A percentile compares a stretch with the other conserved stretches of the same genome.
Evolutionary conservation across 92 coral and sea anemone genomes (phyloP).

Genomic region (Blastomussa wellsi): DNA sequence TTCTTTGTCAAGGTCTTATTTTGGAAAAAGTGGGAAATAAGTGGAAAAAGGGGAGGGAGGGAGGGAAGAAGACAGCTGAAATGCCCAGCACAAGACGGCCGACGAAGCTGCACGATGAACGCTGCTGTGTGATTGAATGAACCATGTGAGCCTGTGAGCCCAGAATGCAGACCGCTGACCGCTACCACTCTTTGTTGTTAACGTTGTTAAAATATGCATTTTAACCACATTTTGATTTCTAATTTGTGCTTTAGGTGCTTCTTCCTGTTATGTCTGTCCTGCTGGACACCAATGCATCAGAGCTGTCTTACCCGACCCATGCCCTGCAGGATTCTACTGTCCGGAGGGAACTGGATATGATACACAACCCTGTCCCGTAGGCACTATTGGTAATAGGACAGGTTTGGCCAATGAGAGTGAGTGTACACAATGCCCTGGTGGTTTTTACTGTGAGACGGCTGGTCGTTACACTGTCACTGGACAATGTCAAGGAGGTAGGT

Average conservation of each 20-base stretch:
- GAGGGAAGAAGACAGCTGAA: too few species aligned
- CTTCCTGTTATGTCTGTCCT: slow-evolving; percentile 86
- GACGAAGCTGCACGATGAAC: too few species aligned
- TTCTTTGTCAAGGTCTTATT: background rate
- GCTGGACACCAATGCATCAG: slow-evolving; percentile 90
- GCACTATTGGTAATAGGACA: slow-evolving; percentile 84
- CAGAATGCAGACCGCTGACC: too few species aligned
- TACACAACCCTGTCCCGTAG: slow-evolving; percentile 90
- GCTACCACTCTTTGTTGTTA: too few species aligned
- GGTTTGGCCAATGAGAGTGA: slow-evolving; percentile 70
- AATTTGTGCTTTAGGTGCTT: slow-evolving; percentile 60
- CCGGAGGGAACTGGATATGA: slow-evolving; percentile 88
- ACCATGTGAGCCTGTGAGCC: too few species aligned
- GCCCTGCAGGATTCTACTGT: slow-evolving; percentile 98
- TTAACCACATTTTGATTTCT: too few species aligned
- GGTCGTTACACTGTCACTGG: slow-evolving; percentile 86
- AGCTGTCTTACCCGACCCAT: slow-evolving; percentile 84
- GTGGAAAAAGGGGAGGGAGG: too few species aligned
- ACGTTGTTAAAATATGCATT: too few species aligned
- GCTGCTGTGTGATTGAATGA: too few species aligned
- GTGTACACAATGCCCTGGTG: slow-evolving; percentile 90
- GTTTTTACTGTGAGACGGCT: slow-evolving; percentile 80
- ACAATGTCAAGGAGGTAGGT: slow-evolving; percentile 81
- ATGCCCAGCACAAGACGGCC: too few species aligned
- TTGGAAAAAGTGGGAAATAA: too few species aligned